Base-by-base conservation (phyloP, 2,113 vertebrate species). In the Choloepus hoffmanni region DNA sequence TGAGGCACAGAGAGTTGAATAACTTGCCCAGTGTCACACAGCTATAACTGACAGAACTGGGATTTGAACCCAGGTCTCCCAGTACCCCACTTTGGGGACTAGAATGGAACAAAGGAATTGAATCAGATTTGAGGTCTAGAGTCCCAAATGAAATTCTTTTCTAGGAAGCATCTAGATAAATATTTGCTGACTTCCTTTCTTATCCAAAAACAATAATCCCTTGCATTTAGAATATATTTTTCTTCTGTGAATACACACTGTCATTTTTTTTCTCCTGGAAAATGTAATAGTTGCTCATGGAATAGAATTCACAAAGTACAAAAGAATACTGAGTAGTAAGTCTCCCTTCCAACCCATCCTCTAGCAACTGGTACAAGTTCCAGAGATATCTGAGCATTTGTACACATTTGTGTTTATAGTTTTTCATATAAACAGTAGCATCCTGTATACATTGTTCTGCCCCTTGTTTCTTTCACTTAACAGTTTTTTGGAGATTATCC, bases 91-190 rank as follows among this genome's bases (percentile, higher is more conserved):
- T 74, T 4, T 13, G 7, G 26, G 63, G 53, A 90, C 62, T 48
- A 79, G 28, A 95, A 19, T 63, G n/a, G 7, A 87, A 83, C 24
- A 72, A 55, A 90, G 9, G 10, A 84, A 30, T 73, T 82, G 26
- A 83, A 83, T 94, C 45, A 76, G 67, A 83, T 84, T 76, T 67
- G 67, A 97, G 21, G 33, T 62, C 85, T 89, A 79, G 48, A 92
- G n/a, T 85, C 74, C 78, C 83, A 95, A 92, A 90, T 68, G 43
- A 85, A 91, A 5, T 92, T 90, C 79, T 70, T 63, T 73, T 82
- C 79, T 58, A 92, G 40, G 30, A 96, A 62, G 86, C 21, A 76
- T 87, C 40, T 84, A 76, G 36, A 63, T 90, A 85, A 90, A 81
- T 43, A 65, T 43, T 96, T 93, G 13, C 43, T 68, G 11, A 76